Conservation (phyloP, 2,888 invertebrate genomes). For the Drosophila paramelanica region DNA sequence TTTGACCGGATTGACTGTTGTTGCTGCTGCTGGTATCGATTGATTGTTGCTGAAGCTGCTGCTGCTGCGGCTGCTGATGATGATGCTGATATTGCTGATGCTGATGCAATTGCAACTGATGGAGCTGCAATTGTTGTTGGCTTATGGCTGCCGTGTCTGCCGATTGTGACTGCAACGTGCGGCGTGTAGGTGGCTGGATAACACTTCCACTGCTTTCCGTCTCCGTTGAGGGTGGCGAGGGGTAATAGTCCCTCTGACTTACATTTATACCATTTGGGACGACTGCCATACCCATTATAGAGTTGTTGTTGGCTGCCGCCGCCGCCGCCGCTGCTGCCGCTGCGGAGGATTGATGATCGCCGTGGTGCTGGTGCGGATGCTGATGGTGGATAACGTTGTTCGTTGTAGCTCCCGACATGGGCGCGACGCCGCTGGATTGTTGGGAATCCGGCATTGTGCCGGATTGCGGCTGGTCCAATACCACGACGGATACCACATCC, state of each 20-base stretch:
- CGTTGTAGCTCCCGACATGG: conserved; percentile 86
- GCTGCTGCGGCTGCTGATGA: conserved; percentile 82
- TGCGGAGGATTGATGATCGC: conserved; percentile 84
- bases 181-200: conserved; percentile 83
- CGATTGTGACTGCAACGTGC: conserved; percentile 70
- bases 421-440: conserved; percentile 86
- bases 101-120: conserved; percentile 72
- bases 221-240: conserved; percentile 86
- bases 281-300: conserved; percentile 81
- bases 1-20: conserved; percentile 85
- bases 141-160: conserved; percentile 77
- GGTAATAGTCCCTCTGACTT: conserved; percentile 86
- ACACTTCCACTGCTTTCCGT: conserved; percentile 87
- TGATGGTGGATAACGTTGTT: conserved; percentile 86
- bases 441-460: conserved; percentile 85
- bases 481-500: conserved; percentile 89
- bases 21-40: conserved; percentile 85
- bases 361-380: conserved; percentile 84
- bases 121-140: conserved; percentile 81
- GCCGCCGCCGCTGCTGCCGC: conserved; percentile 69
- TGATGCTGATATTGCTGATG: conserved; percentile 72
- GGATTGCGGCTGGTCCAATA: conserved; percentile 85
- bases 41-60: conserved; percentile 82
- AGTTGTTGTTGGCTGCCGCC: conserved; percentile 73
- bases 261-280: conserved; percentile 85